A percentile compares a stretch with the other conserved stretches of the same genome.
Evolutionary conservation across 1,140 invertebrate genomes (phyloP).

Genomic region (Drosophila ambigua): DNA sequence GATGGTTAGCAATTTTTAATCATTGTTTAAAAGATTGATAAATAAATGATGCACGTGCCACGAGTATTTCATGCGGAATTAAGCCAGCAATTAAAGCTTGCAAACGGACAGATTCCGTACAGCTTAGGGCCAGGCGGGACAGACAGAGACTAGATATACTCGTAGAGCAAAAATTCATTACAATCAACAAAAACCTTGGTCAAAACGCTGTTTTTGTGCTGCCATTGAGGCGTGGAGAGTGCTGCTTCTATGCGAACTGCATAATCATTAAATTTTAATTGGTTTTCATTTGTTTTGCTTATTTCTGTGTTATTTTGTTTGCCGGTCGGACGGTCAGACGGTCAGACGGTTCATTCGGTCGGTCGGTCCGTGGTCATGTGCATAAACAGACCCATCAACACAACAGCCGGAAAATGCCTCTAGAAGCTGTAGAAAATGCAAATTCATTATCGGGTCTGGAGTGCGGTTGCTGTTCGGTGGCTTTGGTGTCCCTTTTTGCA

Average conservation of each 20-base stretch:
- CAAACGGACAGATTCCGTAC: slow-evolving; percentile 6
- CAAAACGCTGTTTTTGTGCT: slow-evolving; percentile 27
- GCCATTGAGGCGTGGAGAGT: slow-evolving; percentile 28
- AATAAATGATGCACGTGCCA: slow-evolving; percentile 6
- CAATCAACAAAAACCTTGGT: slow-evolving; percentile 30
- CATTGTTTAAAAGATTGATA: slow-evolving; percentile 19
- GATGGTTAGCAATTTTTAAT: slow-evolving; percentile 13
- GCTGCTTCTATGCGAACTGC: slow-evolving; percentile 43
- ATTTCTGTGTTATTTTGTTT: slow-evolving; percentile 5
- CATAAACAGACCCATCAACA: slow-evolving; percentile 11
- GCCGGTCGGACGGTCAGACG: no score
- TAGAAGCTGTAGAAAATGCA: slow-evolving; percentile 59
- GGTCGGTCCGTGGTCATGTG: slow-evolving; percentile 6
- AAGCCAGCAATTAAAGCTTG: slow-evolving; percentile 33
- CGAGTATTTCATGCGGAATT: slow-evolving; percentile 23
- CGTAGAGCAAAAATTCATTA: slow-evolving; percentile 29
- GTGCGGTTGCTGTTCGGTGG: slow-evolving; percentile 42
- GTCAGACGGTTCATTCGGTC: neutral
- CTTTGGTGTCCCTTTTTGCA: slow-evolving; percentile 34
- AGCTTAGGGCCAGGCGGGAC: no score
- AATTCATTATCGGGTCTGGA: slow-evolving; percentile 53
- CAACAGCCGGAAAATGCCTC: slow-evolving; percentile 50
- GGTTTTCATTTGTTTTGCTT: slow-evolving; percentile 54
- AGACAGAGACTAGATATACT: neutral
- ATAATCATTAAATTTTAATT: slow-evolving; percentile 62